Conservation (phyloP, 2,113 vertebrate species). For the Stercorarius parasiticus region DNA sequence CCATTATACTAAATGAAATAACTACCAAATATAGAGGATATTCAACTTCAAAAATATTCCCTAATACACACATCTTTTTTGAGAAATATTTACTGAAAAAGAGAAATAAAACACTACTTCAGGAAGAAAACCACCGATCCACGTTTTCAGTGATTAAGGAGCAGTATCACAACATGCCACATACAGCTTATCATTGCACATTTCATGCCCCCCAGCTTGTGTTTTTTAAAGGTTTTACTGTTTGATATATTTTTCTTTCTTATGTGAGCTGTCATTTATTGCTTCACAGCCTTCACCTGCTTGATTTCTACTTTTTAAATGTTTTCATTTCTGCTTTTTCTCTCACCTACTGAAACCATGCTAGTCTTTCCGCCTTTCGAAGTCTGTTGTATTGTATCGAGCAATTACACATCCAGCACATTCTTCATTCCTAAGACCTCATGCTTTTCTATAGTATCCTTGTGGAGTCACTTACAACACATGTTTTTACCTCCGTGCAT, state of each 20-base stretch:
- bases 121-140: neutral
- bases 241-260: neutral
- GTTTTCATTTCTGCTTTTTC: neutral
- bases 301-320: neutral
- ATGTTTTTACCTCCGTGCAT: neutral
- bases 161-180: neutral
- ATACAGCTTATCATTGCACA: neutral
- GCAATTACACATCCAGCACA: neutral
- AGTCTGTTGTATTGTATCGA: neutral
- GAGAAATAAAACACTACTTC: neutral
- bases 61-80: neutral
- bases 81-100: neutral
- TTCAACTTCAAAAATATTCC: neutral
- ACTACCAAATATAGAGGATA: neutral
- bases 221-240: neutral
- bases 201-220: neutral
- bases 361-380: neutral
- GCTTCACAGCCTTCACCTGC: neutral
- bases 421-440: neutral
- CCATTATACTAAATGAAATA: neutral
- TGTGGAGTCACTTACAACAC: neutral
- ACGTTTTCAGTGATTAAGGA: neutral
- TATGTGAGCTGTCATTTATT: neutral
- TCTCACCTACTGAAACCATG: neutral
- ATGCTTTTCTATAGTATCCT: neutral